Conservation (phyloP, 2,797 vertebrate species). For the Miopithecus talapoin region DNA sequence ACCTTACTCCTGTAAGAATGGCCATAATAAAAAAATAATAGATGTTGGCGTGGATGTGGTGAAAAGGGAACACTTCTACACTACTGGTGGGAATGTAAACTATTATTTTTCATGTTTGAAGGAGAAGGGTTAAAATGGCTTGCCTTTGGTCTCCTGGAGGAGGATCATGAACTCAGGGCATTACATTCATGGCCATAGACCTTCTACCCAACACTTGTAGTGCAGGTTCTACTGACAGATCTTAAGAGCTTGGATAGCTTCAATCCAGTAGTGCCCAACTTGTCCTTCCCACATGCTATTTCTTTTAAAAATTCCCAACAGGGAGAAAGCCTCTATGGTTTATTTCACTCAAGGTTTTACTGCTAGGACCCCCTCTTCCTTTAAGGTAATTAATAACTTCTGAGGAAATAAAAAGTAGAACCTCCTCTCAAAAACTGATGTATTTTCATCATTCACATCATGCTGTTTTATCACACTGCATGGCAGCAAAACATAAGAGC, state of each 20-base stretch:
- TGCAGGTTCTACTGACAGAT: neutral
- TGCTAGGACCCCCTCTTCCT: neutral
- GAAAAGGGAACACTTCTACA: neutral
- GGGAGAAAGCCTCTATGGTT: neutral
- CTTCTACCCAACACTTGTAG: neutral
- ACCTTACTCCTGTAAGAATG: neutral
- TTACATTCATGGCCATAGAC: neutral
- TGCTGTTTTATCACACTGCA: neutral
- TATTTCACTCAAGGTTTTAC: neutral
- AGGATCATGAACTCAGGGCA: neutral
- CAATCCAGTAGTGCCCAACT: neutral
- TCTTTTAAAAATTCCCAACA: neutral
- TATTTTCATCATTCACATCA: neutral
- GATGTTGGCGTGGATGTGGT: neutral
- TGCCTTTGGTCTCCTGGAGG: neutral
- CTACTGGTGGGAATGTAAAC: neutral
- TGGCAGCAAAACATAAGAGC: neutral
- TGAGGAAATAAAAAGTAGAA: neutral
- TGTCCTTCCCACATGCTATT: neutral
- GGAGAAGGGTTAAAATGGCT: slow-evolving; percentile 18
- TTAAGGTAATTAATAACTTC: slow-evolving; percentile 8
- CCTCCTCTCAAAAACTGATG: neutral
- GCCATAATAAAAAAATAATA: neutral
- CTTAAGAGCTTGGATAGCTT: neutral
- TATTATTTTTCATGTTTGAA: slow-evolving; percentile 32